A percentile compares a stretch with the other conserved stretches of the same genome.
Conservation (phyloP, 2,888 invertebrate genomes). For the Leptinotarsa rubiginosa region DNA sequence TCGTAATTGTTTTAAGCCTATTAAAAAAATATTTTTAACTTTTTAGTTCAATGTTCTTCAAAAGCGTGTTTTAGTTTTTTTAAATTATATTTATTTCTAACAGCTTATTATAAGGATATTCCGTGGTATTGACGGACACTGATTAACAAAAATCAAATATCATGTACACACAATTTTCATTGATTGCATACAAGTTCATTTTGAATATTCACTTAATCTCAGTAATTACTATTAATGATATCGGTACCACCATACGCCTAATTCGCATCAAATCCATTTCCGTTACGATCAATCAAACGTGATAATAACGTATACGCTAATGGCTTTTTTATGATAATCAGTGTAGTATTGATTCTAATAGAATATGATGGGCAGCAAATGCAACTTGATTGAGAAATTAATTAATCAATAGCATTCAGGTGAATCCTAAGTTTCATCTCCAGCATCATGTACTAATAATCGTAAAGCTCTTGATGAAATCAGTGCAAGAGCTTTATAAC, state of each 20-base stretch:
- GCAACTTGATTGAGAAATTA: background rate
- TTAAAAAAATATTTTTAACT: too few species aligned
- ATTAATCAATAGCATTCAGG: background rate
- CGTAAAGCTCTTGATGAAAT: too few species aligned
- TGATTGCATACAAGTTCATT: background rate
- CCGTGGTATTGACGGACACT: too few species aligned
- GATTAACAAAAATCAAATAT: too few species aligned
- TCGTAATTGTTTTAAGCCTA: too few species aligned
- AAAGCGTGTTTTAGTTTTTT: too few species aligned
- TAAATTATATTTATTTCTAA: too few species aligned
- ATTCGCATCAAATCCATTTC: conserved; percentile 8
- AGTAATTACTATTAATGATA: conserved; percentile 1
- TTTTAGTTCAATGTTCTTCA: too few species aligned
- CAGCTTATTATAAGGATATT: too few species aligned
- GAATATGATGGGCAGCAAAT: background rate
- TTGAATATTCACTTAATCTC: background rate
- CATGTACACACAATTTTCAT: background rate
- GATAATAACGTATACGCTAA: background rate
- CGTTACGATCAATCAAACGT: background rate
- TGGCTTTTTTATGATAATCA: conserved; percentile 4
- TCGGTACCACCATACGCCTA: conserved; percentile 3
- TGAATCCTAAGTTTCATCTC: background rate
- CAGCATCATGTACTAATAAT: too few species aligned
- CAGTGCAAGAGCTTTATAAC: too few species aligned
- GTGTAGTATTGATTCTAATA: background rate